phyloP scores from a whole-genome alignment of 1,140 invertebrate genomes.

The Linepithema humile region DNA sequence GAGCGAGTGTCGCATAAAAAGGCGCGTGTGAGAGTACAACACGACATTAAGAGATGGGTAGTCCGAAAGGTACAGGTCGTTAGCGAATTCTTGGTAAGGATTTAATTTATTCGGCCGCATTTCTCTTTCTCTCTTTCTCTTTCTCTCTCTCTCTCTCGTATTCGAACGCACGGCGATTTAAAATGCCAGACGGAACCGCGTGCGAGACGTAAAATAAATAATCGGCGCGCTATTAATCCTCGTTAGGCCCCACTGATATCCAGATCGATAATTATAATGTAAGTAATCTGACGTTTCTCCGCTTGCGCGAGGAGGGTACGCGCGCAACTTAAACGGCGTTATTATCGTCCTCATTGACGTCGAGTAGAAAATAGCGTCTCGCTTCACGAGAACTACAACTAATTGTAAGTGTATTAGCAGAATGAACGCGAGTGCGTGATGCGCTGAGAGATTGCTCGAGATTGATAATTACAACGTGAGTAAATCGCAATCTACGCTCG shows the following conservation, averaged over 20 bases:
- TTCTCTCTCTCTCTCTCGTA: not conserved
- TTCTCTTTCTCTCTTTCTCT: not conserved
- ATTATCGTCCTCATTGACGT: conserved; percentile 38
- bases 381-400: not conserved
- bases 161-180: conserved; percentile 61
- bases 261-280: conserved; percentile 65
- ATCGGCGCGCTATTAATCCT: conserved; percentile 66
- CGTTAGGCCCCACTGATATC: conserved; percentile 60
- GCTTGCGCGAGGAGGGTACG: conserved; percentile 14
- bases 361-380: conserved; percentile 1
- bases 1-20: conserved; percentile 36
- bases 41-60: conserved; percentile 66
- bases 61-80: conserved; percentile 68
- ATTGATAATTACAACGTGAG: conserved; percentile 31
- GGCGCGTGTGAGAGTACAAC: conserved; percentile 22
- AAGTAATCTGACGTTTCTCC: conserved; percentile 34
- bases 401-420: conserved; percentile 10
- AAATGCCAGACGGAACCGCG: conserved; percentile 40
- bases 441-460: conserved; percentile 16
- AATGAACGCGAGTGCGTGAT: conserved; percentile 17
- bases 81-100: conserved; percentile 78
- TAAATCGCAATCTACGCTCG: not conserved
- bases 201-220: conserved; percentile 65
- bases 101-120: conserved; percentile 78
- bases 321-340: conserved; percentile 32